Conservation (phyloP, 2,797 vertebrate species). For the Falco naumanni region DNA sequence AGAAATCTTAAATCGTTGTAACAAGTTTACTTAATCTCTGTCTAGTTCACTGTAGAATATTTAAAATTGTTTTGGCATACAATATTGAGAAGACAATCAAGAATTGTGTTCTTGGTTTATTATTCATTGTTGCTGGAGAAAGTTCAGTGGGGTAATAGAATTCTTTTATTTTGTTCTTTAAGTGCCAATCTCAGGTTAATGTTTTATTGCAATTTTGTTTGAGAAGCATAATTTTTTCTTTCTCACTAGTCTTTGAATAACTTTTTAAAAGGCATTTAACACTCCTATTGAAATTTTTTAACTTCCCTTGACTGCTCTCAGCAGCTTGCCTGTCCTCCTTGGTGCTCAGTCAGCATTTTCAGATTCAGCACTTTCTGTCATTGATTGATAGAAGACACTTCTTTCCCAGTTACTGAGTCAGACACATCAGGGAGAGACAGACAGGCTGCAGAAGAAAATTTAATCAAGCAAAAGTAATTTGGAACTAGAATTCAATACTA, state of each 20-base stretch:
- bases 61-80: background rate
- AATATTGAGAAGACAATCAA: background rate
- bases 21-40: background rate
- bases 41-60: background rate
- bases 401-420: slow-evolving; percentile 59
- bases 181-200: background rate
- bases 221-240: background rate
- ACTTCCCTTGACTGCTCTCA: background rate
- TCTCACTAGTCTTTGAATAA: background rate
- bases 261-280: slow-evolving; percentile 3
- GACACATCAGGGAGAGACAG: slow-evolving; percentile 70
- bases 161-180: background rate
- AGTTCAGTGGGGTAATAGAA: background rate
- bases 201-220: background rate
- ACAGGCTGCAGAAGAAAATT: slow-evolving; percentile 54
- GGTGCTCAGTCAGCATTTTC: slow-evolving; percentile 64
- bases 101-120: background rate
- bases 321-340: slow-evolving; percentile 26
- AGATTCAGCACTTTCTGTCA: slow-evolving; percentile 71
- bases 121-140: background rate
- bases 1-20: background rate
- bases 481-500: slow-evolving; percentile 35
- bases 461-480: slow-evolving; percentile 26
- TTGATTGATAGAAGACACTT: slow-evolving; percentile 79
- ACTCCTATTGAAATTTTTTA: background rate